Conservation (phyloP, 2,113 vertebrate species). For the Microtus pennsylvanicus region DNA sequence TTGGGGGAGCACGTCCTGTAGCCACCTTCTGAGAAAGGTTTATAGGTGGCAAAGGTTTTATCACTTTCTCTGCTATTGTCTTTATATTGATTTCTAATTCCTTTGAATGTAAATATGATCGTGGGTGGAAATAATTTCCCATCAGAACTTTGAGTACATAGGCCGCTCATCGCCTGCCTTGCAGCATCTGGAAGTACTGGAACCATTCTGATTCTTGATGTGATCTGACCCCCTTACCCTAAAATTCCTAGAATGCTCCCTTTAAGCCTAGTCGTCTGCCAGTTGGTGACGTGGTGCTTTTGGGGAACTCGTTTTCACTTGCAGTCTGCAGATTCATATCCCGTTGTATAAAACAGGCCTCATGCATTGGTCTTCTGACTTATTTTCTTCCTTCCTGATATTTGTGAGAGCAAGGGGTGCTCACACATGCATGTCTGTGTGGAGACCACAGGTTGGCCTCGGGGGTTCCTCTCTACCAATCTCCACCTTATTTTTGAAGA, state of each 20-base stretch:
- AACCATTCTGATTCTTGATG: background rate
- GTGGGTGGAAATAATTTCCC: background rate
- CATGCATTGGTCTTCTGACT: background rate
- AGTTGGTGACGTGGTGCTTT: background rate
- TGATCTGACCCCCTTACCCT: background rate
- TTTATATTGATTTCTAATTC: background rate
- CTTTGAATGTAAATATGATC: background rate
- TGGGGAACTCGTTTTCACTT: background rate
- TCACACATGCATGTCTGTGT: background rate
- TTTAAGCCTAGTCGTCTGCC: background rate
- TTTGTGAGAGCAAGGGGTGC: background rate
- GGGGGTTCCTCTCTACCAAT: background rate
- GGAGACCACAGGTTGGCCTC: background rate
- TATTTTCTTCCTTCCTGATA: background rate
- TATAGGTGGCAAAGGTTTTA: background rate
- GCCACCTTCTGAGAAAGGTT: constrained; percentile 33
- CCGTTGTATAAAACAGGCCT: background rate
- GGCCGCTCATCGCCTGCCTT: background rate
- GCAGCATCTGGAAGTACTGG: background rate
- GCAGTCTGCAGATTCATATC: background rate
- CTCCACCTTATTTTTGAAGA: background rate
- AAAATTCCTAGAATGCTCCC: background rate
- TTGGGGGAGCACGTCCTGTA: background rate
- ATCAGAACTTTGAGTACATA: background rate
- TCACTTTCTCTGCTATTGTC: background rate